Evolutionary conservation across 2,113 vertebrate genomes (phyloP), one percentile per base, ranked within the genome.

Genomic region (Paradisaea rubra): DNA sequence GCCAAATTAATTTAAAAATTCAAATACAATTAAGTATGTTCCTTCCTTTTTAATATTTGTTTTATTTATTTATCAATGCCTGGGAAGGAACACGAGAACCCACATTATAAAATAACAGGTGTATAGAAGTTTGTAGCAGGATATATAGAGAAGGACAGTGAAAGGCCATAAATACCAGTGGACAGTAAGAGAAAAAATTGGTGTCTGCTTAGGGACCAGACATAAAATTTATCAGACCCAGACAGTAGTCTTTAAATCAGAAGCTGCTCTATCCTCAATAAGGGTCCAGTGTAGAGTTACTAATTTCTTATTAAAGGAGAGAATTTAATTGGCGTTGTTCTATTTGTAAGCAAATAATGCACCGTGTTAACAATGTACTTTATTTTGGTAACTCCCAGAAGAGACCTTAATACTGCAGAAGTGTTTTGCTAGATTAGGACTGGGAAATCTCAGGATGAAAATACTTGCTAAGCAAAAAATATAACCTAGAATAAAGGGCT

Each of bases 261-360:
- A 74, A 65, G 25, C 53, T 79, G 72, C 83, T 92, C 18, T 60
- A 79, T 92, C 77, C 77, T 86, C 47, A 56, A 10, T 83, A 81
- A 87, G 25, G 54, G 74, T 86, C 85, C 68, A 83, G 30, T 7
- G 31, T 13, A 72, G 57, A 83, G 82, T 44, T 79, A 86, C 68
- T 89, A 33, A 78, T 94, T 79, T 88, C 45, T 74, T 91, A 68
- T 81, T 93, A 82, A 84, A 93, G 71, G 70, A 93, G 64, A 81
- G n/a, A 49, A 80, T 88, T 84, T 93, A 92, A 94, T 61, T 77
- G 60, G 71, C 1, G 0, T 76, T 88, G 61, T 61, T 96, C 76
- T 95, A 17, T 94, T 96, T 91, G 83, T 93, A 92, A 91, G 91
- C 81, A 89, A 91, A 91, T 96, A 94, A 94, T 92, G 31, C 71